Base-by-base conservation (phyloP, 2,797 vertebrate species). In the Schizopygopsis pylzovi region DNA sequence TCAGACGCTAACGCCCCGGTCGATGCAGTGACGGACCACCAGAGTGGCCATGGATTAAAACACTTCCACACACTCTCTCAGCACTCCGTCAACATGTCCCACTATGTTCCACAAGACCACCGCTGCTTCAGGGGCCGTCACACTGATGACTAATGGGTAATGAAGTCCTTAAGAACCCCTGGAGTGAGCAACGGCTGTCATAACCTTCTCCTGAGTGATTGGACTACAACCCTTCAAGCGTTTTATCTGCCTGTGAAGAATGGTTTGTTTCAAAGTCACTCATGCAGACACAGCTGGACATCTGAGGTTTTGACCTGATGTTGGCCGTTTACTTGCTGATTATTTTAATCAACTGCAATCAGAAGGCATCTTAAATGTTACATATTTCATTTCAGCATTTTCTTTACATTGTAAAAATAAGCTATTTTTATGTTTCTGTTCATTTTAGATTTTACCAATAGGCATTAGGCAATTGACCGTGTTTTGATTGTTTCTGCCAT, bases 91-190 rank as follows among this genome's bases (percentile, higher is more conserved):
- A 89, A 81, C 82, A 86, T 45, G 68, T 78, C 68, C 87, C 84
- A 71, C 77, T 84, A 81, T 68, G 82, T 89, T 90, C 87, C 84
- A 79, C 87, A 80, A 86, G 87, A 89, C 86, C 86, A 86, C 81
- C 25, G 41, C 84, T 85, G 87, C 86, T 88, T 71, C 80, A 63
- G 86, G 86, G 85, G 84, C 89, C 81, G 63, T 86, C 89, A 86
- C 75, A 59, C 76, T 86, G 37, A 86, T 89, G 89, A 90, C 88
- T 87, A 88, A 89, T 89, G 78, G 80, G 89, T 88, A 89, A 89
- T 89, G 86, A 88, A 89, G 87, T 90, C 86, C 43, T 83, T 87
- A 84, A 83, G 87, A 89, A 86, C 85, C 86, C 87, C 87, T 67
- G 43, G 78, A 86, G 89, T 79, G 87, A 72, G 49, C 72, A 39